A percentile compares a stretch with the other conserved stretches of the same genome.
phyloP scores from a whole-genome alignment of 2,113 vertebrate genomes.

The Triplophysa siluroides region DNA sequence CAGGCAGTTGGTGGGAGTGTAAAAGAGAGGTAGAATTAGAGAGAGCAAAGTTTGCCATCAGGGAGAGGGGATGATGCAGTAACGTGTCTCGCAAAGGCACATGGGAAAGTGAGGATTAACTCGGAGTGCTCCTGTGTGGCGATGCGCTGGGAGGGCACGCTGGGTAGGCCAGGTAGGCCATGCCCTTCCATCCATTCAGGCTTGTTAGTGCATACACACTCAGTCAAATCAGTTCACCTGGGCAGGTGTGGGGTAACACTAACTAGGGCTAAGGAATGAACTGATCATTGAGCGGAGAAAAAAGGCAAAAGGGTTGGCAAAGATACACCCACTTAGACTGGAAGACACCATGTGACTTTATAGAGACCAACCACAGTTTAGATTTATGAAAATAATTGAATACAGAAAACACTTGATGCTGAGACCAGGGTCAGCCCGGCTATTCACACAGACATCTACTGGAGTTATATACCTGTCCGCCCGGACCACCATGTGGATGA shows the following conservation, averaged over 20 bases:
- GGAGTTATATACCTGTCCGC: background rate
- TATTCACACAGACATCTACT: background rate
- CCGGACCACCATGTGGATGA: background rate
- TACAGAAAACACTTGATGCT: background rate
- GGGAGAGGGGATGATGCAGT: slow-evolving; percentile 63
- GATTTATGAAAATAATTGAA: background rate
- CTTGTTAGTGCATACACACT: slow-evolving; percentile 61
- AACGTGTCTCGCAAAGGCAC: slow-evolving; percentile 62
- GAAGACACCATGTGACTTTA: background rate
- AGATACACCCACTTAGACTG: background rate
- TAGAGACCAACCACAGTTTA: background rate
- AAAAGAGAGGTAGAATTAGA: slow-evolving; percentile 41
- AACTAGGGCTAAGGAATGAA: slow-evolving; percentile 48
- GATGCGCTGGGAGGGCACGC: slow-evolving; percentile 51
- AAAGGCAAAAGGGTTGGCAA: background rate
- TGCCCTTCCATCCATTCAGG: slow-evolving; percentile 68
- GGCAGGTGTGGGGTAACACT: slow-evolving; percentile 59
- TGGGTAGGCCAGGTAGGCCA: slow-evolving; percentile 62
- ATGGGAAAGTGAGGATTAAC: slow-evolving; percentile 49
- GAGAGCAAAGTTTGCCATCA: slow-evolving; percentile 44
- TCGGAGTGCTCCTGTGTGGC: slow-evolving; percentile 17
- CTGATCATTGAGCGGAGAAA: background rate
- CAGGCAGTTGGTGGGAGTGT: slow-evolving; percentile 34
- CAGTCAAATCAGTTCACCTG: slow-evolving; percentile 43
- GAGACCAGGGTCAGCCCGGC: background rate